These are phyloP conservation scores for Halcyon smyrnensis DNA, from an alignment of 2,797 vertebrate genomes.

Conservation along the genomic window DNA sequence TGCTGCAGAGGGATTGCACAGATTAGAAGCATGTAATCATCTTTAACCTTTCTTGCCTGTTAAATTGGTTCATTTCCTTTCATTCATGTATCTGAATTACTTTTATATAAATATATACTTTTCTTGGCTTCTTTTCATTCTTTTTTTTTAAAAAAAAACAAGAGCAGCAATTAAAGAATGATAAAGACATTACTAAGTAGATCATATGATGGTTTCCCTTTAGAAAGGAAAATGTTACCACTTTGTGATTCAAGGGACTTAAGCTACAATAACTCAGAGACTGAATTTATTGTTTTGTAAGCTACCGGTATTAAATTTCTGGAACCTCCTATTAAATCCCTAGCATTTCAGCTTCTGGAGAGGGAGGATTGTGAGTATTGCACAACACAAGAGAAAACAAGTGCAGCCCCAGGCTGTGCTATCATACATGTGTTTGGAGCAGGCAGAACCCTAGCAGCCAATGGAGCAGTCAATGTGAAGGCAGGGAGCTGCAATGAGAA, in stretches of 20 bases:
- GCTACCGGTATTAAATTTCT: not conserved
- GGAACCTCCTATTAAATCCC: not conserved
- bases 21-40: conserved; percentile 67
- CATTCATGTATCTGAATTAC: conserved; percentile 65
- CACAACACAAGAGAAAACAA: not conserved
- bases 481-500: not conserved
- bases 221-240: not conserved
- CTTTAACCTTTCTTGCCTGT: conserved; percentile 64
- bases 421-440: not conserved
- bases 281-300: conserved; percentile 9
- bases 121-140: conserved; percentile 12
- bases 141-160: conserved; percentile 33
- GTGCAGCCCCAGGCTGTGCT: not conserved
- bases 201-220: not conserved
- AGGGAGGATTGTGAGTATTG: not conserved
- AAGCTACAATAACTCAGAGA: not conserved
- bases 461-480: not conserved
- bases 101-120: conserved; percentile 69
- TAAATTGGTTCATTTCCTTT: conserved; percentile 69
- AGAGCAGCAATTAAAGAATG: conserved; percentile 66
- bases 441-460: not conserved
- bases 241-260: conserved; percentile 7
- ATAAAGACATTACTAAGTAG: conserved; percentile 38
- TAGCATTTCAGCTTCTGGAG: not conserved
- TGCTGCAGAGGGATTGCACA: conserved; percentile 38